Evolutionary conservation across 2,797 vertebrate species (phyloP), one percentile per base, ranked within the genome.

Genomic region (Sorex maritimensis): DNA sequence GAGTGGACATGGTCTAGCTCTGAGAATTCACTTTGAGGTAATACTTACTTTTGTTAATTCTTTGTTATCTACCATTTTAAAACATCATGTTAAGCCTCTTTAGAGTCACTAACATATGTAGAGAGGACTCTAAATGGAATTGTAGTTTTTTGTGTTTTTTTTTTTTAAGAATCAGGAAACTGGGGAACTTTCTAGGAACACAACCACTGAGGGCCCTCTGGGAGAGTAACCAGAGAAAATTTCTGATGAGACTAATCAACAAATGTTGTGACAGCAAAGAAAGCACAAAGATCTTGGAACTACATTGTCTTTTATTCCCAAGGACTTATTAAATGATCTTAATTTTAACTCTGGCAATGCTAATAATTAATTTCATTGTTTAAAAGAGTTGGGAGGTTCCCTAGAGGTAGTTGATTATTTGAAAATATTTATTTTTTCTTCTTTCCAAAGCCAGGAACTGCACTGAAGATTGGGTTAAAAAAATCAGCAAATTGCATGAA

Each of bases 21-120:
- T 69, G 58, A 92, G 69, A 71, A 49, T 7, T 77, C 68, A 68
- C 38, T 49, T 41, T 63, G 77, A 83, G 26, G 26, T 41, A 73
- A 13, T 81, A 6, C 41, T 90, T 86, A 75, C 13, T 19, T 79
- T 87, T 85, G 74, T 34, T 73, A 87, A 38, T 91, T 92, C 7
- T 4, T 7, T 81, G 1, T 41, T 23, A 34, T 61, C 13, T 92
- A 46, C 38, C 38, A 34, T 94, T 92, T 52, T 3, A 68, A 52
- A 85, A 89, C 72, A 67, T 23, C 17, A 61, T 19, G 24, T 34
- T 82, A 14, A 77, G 10, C 2, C 11, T 72, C 46, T 71, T 68
- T n/a, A 19, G 74, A 41, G 26, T 67, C 87, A 69, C 74, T 81
- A 79, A 74, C 9, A 21, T 84, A 85, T 72, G 15, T 30, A 34